These are phyloP conservation scores for Ptiloglossa arizonensis DNA, from an alignment of 1,140 invertebrate genomes.

Conservation along the genomic window DNA sequence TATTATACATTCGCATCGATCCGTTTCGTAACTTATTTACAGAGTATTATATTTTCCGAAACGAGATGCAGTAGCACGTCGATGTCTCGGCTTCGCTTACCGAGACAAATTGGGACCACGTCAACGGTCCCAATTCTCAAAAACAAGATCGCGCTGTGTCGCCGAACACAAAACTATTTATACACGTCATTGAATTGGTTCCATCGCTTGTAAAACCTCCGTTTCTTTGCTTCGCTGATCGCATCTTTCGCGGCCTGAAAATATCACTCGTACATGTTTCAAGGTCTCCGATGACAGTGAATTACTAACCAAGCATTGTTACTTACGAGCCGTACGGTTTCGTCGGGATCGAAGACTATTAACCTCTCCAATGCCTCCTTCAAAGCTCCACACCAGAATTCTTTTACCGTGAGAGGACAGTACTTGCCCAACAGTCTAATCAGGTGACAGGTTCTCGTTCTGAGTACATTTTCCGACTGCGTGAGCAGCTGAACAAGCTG, in stretches of 20 bases:
- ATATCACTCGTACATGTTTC: slow-evolving; percentile 14
- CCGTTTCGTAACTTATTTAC: no score
- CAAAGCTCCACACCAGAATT: slow-evolving; percentile 84
- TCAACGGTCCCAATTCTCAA: no score
- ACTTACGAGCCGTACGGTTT: slow-evolving; percentile 82
- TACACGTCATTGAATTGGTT: no score
- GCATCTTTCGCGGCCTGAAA: slow-evolving; percentile 82
- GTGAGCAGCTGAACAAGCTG: slow-evolving; percentile 84
- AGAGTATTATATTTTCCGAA: no score
- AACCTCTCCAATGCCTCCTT: slow-evolving; percentile 82
- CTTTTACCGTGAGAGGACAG: slow-evolving; percentile 85
- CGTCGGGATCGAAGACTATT: slow-evolving; percentile 79
- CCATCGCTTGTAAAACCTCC: no score
- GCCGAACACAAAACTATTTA: no score
- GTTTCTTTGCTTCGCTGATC: slow-evolving; percentile 58
- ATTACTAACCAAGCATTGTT: not conserved
- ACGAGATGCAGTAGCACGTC: no score
- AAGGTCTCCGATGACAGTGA: not conserved
- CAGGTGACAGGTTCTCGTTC: slow-evolving; percentile 86
- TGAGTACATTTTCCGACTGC: slow-evolving; percentile 84
- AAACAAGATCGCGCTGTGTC: not conserved
- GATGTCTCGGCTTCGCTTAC: no score
- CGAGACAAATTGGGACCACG: no score
- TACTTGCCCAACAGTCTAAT: slow-evolving; percentile 86
- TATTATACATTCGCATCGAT: no score